These are phyloP conservation scores for Syngnathus floridae DNA, from an alignment of 2,113 vertebrate genomes.

Conservation along the genomic window DNA sequence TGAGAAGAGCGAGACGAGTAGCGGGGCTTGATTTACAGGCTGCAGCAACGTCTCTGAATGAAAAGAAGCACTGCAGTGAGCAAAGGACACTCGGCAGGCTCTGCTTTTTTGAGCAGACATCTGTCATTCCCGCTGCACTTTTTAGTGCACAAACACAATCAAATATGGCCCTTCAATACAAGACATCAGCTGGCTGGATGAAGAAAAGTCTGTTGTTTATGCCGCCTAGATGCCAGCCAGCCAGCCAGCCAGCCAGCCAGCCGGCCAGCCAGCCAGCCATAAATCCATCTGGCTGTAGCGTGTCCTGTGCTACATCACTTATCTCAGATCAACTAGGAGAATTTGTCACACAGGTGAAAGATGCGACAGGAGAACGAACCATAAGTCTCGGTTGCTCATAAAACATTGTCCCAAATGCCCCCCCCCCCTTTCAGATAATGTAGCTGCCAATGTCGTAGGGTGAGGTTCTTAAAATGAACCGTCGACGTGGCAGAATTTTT, in stretches of 20 bases:
- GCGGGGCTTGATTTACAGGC: constrained; percentile 23
- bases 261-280: not conserved
- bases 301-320: not conserved
- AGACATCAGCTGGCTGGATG: not conserved
- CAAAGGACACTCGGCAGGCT: not conserved
- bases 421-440: not conserved
- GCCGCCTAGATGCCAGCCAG: not conserved
- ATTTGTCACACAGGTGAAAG: not conserved
- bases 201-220: not conserved
- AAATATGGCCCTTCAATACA: not conserved
- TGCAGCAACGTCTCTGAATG: constrained; percentile 38
- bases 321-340: not conserved
- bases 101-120: not conserved
- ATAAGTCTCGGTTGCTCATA: constrained; percentile 1
- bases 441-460: not conserved
- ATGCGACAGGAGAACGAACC: not conserved
- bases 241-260: not conserved
- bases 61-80: constrained; percentile 33
- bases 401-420: not conserved
- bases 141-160: not conserved
- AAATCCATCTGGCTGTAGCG: not conserved
- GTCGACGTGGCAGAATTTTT: too few species aligned
- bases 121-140: not conserved
- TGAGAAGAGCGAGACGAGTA: constrained; percentile 9
- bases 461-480: not conserved